These are phyloP conservation scores for Aldabrachelys gigantea DNA, from an alignment of 2,113 vertebrate genomes.

Conservation along the genomic window DNA sequence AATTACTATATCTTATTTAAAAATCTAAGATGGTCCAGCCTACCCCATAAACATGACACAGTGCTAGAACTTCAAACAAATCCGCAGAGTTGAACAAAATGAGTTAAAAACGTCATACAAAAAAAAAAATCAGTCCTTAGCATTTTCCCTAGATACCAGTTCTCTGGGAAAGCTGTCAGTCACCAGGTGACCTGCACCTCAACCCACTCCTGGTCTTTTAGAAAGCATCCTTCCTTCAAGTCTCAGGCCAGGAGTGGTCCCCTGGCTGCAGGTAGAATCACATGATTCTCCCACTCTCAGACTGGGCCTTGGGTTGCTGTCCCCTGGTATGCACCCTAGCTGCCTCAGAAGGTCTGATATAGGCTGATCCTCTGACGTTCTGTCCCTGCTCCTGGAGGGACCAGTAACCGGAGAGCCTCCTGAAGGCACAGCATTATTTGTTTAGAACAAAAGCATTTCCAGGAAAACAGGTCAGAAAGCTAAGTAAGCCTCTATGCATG, in stretches of 20 bases:
- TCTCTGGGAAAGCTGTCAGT: background rate
- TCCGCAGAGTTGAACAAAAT: rapidly evolving
- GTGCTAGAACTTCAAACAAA: background rate
- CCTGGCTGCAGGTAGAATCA: background rate
- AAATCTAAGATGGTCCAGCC: constrained; percentile 31
- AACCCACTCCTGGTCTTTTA: background rate
- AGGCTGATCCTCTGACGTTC: background rate
- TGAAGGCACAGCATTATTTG: background rate
- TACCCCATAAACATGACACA: background rate
- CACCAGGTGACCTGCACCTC: background rate
- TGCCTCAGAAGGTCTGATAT: background rate
- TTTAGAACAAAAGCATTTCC: background rate
- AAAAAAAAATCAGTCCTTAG: background rate
- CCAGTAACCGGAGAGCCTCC: background rate
- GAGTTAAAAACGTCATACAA: rapidly evolving
- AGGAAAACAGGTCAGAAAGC: background rate
- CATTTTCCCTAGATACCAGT: background rate
- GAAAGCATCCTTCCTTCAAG: background rate
- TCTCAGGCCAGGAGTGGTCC: background rate
- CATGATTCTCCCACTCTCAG: background rate
- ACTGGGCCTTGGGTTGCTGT: background rate
- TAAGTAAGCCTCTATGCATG: background rate
- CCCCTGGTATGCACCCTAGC: background rate
- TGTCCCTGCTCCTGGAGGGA: too few relatives aligned
- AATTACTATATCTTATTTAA: constrained; percentile 53